Evolutionary conservation across 1,140 invertebrate species (phyloP).

Genomic region (Pissodes strobi): DNA sequence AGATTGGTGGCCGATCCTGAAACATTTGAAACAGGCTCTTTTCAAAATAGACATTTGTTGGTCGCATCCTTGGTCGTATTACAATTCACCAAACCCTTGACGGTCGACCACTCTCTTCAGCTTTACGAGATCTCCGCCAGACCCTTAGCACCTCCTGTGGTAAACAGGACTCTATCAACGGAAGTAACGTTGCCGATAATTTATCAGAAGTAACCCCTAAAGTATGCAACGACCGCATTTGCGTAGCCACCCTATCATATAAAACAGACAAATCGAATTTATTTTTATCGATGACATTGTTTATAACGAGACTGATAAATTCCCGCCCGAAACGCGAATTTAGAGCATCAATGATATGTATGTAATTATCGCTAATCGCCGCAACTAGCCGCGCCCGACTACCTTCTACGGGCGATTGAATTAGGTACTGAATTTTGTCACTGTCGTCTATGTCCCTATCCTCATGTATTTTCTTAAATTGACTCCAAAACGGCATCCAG

Average conservation of each 20-base stretch:
- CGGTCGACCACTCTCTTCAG: too few species aligned
- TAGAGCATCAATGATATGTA: not conserved
- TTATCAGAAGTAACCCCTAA: constrained; percentile 49
- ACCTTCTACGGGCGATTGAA: not conserved
- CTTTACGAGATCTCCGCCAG: constrained; percentile 36
- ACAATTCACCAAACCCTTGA: too few species aligned
- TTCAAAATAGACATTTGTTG: not conserved
- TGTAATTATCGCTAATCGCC: constrained; percentile 10
- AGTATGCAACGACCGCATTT: constrained; percentile 50
- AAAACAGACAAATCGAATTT: constrained; percentile 23
- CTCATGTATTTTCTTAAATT: constrained; percentile 1
- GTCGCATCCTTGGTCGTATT: too few species aligned
- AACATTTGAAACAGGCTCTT: constrained; percentile 30
- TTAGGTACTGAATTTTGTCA: constrained; percentile 1
- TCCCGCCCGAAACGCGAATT: constrained; percentile 6
- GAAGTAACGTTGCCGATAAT: constrained; percentile 49
- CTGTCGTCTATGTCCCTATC: not conserved
- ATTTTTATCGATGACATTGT: not conserved
- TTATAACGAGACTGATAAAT: not conserved
- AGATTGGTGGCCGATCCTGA: constrained; percentile 22
- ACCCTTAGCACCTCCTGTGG: constrained; percentile 45
- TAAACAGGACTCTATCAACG: constrained; percentile 50
- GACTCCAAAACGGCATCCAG: not conserved
- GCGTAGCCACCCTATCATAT: constrained; percentile 37
- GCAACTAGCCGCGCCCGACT: constrained; percentile 1